Percentiles rank a stretch among this genome's conserved stretches.
Conservation (phyloP, 1,140 invertebrate genomes). For the Mesaphorura yosii region DNA sequence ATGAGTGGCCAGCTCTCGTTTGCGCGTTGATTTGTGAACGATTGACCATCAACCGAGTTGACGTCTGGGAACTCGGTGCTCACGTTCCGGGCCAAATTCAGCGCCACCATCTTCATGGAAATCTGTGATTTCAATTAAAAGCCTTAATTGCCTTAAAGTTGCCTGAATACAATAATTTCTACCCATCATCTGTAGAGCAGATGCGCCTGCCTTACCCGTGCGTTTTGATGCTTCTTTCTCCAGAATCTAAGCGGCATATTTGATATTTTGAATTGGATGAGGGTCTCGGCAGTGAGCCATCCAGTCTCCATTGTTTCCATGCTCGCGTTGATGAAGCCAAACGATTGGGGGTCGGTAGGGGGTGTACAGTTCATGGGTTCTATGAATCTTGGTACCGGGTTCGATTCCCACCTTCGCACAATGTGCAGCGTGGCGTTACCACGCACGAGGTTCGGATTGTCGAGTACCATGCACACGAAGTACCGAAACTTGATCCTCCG, state of each 20-base stretch:
- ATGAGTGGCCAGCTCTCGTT: background rate
- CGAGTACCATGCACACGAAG: conserved; percentile 51
- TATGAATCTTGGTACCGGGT: conserved; percentile 54
- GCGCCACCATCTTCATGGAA: conserved; percentile 54
- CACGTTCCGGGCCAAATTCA: conserved; percentile 51
- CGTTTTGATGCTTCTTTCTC: conserved; percentile 51
- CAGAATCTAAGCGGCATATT: conserved; percentile 69
- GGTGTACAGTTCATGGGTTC: conserved; percentile 23
- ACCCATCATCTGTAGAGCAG: too few species aligned
- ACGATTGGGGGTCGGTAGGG: too few species aligned
- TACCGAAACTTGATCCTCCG: conserved; percentile 63
- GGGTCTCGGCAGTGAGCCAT: conserved; percentile 74
- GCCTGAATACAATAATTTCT: too few species aligned
- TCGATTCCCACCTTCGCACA: conserved; percentile 72
- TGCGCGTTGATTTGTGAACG: background rate
- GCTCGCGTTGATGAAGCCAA: conserved; percentile 52
- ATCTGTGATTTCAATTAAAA: too few species aligned
- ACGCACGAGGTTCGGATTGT: conserved; percentile 33
- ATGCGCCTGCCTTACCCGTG: conserved; percentile 9
- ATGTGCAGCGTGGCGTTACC: conserved; percentile 42
- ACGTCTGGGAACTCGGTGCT: conserved; percentile 36
- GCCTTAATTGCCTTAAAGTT: too few species aligned
- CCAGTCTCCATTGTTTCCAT: conserved; percentile 57
- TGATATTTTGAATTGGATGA: conserved; percentile 76
- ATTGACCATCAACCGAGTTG: conserved; percentile 44